Evolutionary conservation across 2,888 invertebrate species (phyloP), one percentile per base, ranked within the genome.

Genomic region (Mimas tiliae): DNA sequence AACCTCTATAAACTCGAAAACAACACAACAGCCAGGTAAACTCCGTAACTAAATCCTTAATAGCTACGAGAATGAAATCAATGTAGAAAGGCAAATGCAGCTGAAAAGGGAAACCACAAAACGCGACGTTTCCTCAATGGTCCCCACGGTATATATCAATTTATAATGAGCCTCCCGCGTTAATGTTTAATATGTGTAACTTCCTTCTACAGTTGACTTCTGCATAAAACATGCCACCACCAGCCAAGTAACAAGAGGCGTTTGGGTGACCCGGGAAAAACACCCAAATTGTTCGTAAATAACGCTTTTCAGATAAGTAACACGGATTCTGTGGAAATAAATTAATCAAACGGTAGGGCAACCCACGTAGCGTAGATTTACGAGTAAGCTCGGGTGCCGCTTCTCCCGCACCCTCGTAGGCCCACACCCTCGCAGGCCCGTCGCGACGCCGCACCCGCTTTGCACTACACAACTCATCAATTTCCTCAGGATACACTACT

Each of bases 381-480:
- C 88, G 87, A 87, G 84, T 79, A 81, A 79, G 80, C 82, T 74
- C 74, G 71, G 68, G 68, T 64, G 70, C 34, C 74, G 71, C 72
- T 66, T 66, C 69, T 64, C 66, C 62, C 70, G 58, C 42, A 45
- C 16, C 42, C 53, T 62, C 65, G 42, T 64, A 27, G 21, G n/a
- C 27, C 42, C 58, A 14, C 52, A 21, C 38, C 47, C 48, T 53
- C 65, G 64, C 52, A 12, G 16, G 62, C 65, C 65, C 63, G 50
- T 33, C 70, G 66, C 66, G 66, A 68, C 69, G 38, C 63, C 55
- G 63, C 69, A 65, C 68, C 63, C 72, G 73, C 63, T 70, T 77
- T 77, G 65, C 81, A 79, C 83, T 82, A 90, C 86, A 88, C 89
- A 85, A 86, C 87, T 90, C 91, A 92, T 91, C 89, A 90, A 91